Percentiles rank a stretch among this genome's conserved stretches.
phyloP scores from a whole-genome alignment of 2,888 invertebrate species.

The Listrodromus nycthemerus region DNA sequence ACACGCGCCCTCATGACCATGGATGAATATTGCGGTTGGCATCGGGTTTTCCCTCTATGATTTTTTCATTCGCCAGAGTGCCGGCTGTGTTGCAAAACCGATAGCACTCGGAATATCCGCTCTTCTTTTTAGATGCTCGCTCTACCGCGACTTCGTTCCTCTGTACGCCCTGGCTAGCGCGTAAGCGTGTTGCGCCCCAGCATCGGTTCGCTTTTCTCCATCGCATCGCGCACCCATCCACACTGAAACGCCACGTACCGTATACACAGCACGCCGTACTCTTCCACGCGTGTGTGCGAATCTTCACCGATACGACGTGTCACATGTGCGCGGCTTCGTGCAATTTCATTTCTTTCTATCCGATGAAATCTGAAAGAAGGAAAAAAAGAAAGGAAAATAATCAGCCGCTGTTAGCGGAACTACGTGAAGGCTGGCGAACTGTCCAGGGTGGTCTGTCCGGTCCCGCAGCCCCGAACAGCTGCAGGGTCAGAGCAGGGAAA shows the following conservation, averaged over 20 bases:
- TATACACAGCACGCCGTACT: neutral
- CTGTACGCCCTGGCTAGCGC: neutral
- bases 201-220: neutral
- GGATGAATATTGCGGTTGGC: constrained; percentile 1
- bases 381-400: neutral
- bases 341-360: constrained; percentile 35
- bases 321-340: neutral
- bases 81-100: constrained; percentile 19
- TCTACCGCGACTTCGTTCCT: constrained; percentile 10
- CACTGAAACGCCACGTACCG: neutral
- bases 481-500: too few relatives aligned
- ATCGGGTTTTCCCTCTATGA: constrained; percentile 43
- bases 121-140: neutral
- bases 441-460: neutral
- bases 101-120: constrained; percentile 20
- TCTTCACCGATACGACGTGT: neutral
- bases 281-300: neutral
- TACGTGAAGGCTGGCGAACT: constrained; percentile 32
- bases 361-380: constrained; percentile 5
- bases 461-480: neutral
- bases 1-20: neutral
- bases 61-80: constrained; percentile 47
- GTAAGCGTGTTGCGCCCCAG: constrained; percentile 1
- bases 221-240: neutral
- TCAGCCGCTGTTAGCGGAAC: constrained; percentile 28